phyloP scores from a whole-genome alignment of 2,888 invertebrate species.

The Chesias legatella region DNA sequence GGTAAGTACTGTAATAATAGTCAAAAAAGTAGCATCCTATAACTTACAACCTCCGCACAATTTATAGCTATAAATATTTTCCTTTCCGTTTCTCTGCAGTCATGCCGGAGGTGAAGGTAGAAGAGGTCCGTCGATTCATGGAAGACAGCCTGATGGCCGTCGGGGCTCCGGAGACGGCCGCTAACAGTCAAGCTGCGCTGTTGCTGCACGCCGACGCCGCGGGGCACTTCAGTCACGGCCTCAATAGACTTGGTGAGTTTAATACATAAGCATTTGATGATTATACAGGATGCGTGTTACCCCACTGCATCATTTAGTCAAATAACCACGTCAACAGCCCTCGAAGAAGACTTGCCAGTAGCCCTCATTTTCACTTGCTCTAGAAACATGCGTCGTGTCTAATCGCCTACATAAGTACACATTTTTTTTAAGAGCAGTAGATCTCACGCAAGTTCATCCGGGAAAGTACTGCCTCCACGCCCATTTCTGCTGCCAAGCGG shows the following conservation, averaged over 20 bases:
- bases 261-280: not conserved
- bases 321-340: too few species aligned
- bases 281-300: too few species aligned
- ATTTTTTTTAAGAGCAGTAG: too few species aligned
- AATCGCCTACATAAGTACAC: too few species aligned
- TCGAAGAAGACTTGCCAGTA: too few species aligned
- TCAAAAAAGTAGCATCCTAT: conserved; percentile 3
- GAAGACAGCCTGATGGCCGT: conserved; percentile 80
- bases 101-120: conserved; percentile 68
- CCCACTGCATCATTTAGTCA: too few species aligned
- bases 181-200: conserved; percentile 82
- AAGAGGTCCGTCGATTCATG: conserved; percentile 81
- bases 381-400: too few species aligned
- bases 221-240: conserved; percentile 93
- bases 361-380: too few species aligned
- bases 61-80: conserved; percentile 1
- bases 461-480: too few species aligned
- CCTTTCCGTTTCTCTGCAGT: not conserved
- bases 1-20: too few species aligned
- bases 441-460: too few species aligned
- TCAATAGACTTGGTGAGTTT: conserved; percentile 86
- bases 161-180: conserved; percentile 81
- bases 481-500: too few species aligned
- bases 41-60: not conserved
- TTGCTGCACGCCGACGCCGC: conserved; percentile 87